These are phyloP conservation scores for Pagrus major DNA, from an alignment of 2,113 vertebrate genomes.

Conservation along the genomic window DNA sequence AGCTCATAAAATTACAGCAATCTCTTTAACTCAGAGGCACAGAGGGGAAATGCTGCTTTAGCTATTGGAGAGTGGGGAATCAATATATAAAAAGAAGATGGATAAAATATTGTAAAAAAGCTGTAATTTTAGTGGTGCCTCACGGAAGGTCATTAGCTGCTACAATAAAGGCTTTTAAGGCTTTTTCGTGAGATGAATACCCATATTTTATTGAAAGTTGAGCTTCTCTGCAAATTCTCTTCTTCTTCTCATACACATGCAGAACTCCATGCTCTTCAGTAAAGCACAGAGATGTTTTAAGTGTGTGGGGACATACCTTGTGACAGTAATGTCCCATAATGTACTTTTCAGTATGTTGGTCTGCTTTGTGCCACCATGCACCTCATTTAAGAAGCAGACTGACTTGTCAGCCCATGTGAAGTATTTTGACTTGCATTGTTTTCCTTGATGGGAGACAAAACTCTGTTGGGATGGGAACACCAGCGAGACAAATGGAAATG, in stretches of 20 bases:
- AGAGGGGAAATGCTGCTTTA: background rate
- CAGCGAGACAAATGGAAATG: constrained; percentile 46
- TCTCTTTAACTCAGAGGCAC: constrained; percentile 24
- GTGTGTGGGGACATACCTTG: constrained; percentile 35
- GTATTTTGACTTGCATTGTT: constrained; percentile 53
- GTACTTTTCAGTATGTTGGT: constrained; percentile 17
- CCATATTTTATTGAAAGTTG: constrained; percentile 18
- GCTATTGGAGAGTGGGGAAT: constrained; percentile 26
- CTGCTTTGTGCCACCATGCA: constrained; percentile 17
- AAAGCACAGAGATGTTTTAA: background rate
- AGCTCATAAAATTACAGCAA: constrained; percentile 38
- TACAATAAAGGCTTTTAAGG: constrained; percentile 25
- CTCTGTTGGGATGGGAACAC: constrained; percentile 51
- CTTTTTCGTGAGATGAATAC: constrained; percentile 21
- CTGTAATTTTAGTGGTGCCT: constrained; percentile 11
- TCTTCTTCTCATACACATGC: background rate
- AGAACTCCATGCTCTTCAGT: constrained; percentile 6
- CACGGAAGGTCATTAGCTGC: constrained; percentile 39
- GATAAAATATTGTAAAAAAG: constrained; percentile 34
- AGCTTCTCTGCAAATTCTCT: background rate
- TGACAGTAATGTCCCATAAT: constrained; percentile 51
- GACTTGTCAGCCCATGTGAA: constrained; percentile 42
- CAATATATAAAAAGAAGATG: constrained; percentile 37
- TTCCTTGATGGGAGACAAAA: constrained; percentile 61
- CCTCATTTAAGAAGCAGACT: constrained; percentile 11